These are phyloP conservation scores for Saxicola maurus DNA, from an alignment of 2,797 vertebrate species.

Conservation along the genomic window DNA sequence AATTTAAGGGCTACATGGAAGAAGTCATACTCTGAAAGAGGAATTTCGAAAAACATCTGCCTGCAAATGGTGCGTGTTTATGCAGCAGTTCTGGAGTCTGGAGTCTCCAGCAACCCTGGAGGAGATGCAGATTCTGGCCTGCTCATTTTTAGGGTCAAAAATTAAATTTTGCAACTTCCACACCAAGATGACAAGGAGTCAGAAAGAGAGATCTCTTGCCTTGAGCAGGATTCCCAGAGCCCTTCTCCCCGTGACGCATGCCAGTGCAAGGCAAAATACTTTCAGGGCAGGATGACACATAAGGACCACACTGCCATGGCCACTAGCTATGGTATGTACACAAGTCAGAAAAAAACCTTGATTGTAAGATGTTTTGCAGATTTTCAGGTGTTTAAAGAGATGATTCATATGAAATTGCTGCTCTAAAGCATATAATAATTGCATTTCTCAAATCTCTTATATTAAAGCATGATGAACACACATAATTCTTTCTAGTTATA, in stretches of 20 bases:
- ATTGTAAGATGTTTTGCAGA: neutral
- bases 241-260: neutral
- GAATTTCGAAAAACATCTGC: neutral
- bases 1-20: neutral
- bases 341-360: neutral
- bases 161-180: neutral
- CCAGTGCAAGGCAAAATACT: neutral
- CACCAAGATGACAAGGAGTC: neutral
- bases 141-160: neutral
- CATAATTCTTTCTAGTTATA: neutral
- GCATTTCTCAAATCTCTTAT: neutral
- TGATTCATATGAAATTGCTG: neutral
- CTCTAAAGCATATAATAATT: neutral
- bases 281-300: neutral
- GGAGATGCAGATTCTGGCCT: neutral
- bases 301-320: rapidly evolving
- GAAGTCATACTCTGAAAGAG: neutral
- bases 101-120: neutral
- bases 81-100: neutral
- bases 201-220: neutral
- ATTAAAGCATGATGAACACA: neutral
- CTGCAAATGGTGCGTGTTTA: neutral
- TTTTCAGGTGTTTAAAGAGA: neutral
- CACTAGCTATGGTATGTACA: neutral
- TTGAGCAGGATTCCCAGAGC: neutral